Base-by-base conservation (phyloP, 2,888 invertebrate genomes). In the Pantelozetes paolii region DNA sequence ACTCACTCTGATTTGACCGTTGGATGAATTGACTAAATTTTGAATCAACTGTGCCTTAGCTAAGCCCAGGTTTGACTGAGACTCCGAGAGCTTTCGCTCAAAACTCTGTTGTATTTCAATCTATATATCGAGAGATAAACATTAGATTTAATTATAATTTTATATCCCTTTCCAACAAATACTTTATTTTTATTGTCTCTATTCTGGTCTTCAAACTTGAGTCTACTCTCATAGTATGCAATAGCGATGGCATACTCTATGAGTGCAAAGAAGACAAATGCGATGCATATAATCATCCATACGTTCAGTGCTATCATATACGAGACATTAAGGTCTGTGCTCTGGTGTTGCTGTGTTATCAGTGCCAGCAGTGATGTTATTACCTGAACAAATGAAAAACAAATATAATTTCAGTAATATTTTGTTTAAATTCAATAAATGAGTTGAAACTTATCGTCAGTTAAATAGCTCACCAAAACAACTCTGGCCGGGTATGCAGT, bases 401-500 rank as follows among this genome's bases (percentile, higher is more conserved):
- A 50, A 50, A 50, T n/a, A 50, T 50, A 18, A n/a, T 8, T 11
- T 36, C 36, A 11, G 5, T 36, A 36, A 36, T 6, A 9, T 48
- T 15, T 48, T 48, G 8, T 15, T 48, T 48, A 48, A 48, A 48
- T n/a, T 48, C 5, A 48, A 6, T 36, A 36, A 11, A 36, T 36
- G n/a, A 48, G 3, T 48, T 3, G 18, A 48, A 11, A 48, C 6
- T n/a, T 5, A 48, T 9, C 6, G 15, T 48, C 15, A n/a, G 18
- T 8, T 23, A 23, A 8, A 57, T 57, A 11, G 15, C 6, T 59
- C 30, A 59, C 64, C 23, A 94, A 84, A 0, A 93, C 93, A 75
- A 94, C 92, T 75, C 94, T 86, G 0, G 93, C 93, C 0, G 94
- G 94, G 79, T 92, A 92, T 8, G 94, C 93, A 82, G 92, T 92